A percentile compares a stretch with the other conserved stretches of the same genome.
Evolutionary conservation across 2,888 invertebrate species (phyloP).

Genomic region (Cantharis rustica): DNA sequence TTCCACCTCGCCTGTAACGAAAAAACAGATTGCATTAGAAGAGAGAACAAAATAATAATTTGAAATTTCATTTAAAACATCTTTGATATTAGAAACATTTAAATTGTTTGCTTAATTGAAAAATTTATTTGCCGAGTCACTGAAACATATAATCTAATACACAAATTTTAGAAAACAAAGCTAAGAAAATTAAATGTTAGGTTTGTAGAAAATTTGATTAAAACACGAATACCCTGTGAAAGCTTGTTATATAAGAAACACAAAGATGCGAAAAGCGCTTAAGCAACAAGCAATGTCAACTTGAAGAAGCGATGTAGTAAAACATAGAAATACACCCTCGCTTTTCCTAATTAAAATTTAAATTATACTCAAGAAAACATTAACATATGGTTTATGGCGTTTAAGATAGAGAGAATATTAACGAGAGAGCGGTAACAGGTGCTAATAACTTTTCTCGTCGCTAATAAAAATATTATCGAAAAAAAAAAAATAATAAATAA

Average conservation of each 20-base stretch:
- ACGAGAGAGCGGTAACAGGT: background rate
- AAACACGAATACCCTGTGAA: background rate
- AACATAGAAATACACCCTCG: constrained; percentile 2
- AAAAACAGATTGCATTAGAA: constrained; percentile 8
- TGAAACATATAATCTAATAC: background rate
- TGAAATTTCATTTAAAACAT: background rate
- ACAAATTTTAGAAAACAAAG: background rate
- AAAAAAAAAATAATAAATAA: too few relatives aligned
- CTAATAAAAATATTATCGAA: background rate
- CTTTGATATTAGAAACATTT: background rate
- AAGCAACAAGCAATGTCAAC: constrained; percentile 4
- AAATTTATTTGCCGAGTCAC: background rate
- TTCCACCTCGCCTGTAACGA: constrained; percentile 83
- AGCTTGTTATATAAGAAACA: background rate
- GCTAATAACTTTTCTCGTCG: background rate
- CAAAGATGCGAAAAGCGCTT: constrained; percentile 2
- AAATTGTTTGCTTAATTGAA: background rate
- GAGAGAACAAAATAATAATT: background rate
- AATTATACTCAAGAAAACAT: constrained; percentile 1
- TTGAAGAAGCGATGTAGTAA: constrained; percentile 4
- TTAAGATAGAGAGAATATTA: background rate
- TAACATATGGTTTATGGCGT: background rate
- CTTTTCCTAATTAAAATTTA: constrained; percentile 4
- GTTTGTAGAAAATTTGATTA: constrained; percentile 2
- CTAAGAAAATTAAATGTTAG: constrained; percentile 1